phyloP scores from a whole-genome alignment of 2,797 vertebrate species.

The Limosa lapponica region DNA sequence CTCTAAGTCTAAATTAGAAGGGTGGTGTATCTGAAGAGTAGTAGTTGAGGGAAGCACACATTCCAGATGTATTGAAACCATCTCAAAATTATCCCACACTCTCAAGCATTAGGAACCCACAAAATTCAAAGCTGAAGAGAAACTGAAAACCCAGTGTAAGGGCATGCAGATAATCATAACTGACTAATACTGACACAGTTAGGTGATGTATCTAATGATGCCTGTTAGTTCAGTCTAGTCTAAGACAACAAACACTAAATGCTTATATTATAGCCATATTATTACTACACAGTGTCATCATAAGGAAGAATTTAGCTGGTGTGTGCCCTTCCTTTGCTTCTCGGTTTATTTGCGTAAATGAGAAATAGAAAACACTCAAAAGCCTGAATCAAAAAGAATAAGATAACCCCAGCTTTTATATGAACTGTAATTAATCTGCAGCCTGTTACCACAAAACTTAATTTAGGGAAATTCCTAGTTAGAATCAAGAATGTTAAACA shows the following conservation, averaged over 20 bases:
- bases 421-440: conserved; percentile 48
- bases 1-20: not conserved
- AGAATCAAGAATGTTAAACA: conserved; percentile 58
- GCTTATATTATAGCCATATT: not conserved
- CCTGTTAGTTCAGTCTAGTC: not conserved
- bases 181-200: not conserved
- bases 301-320: not conserved
- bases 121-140: not conserved
- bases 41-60: not conserved
- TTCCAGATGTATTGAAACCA: not conserved
- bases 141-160: not conserved
- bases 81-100: not conserved
- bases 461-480: conserved; percentile 49
- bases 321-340: not conserved
- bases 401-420: not conserved
- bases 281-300: not conserved
- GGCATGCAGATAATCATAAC: not conserved
- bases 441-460: conserved; percentile 31
- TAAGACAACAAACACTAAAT: not conserved
- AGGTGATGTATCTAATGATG: not conserved
- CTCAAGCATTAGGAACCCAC: not conserved
- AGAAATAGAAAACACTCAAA: conserved; percentile 1
- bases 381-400: not conserved
- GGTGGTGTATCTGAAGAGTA: not conserved
- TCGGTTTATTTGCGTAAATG: not conserved